Base-by-base conservation (phyloP, 2,888 invertebrate species). In the Tolmerus cingulatus region DNA sequence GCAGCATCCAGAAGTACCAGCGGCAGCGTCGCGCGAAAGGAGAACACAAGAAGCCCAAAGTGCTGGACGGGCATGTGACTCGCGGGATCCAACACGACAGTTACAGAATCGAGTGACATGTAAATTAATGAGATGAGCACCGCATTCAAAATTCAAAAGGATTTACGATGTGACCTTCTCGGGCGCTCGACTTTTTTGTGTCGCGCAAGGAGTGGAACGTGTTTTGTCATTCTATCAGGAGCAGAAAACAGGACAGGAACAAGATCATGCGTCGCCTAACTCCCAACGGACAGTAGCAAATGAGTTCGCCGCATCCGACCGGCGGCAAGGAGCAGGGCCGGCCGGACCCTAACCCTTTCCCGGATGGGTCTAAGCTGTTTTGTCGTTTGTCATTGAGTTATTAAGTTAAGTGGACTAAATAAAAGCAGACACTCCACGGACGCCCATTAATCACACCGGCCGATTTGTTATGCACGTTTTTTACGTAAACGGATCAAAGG, bases 91-190 rank as follows among this genome's bases (percentile, higher is more conserved):
- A 30, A 81, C 81, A 81, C 81, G 51, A 74, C 84, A 84, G 84
- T 84, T 66, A 66, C 74, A 84, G 40, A 76, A 86, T 77, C 23
- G 19, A 86, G 57, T 88, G 88, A 88, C 88, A 87, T 87, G 66
- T 87, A 88, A 88, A 88, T 88, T 88, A 88, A 88, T 88, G 88
- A 88, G 78, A 86, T 87, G 86, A 87, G 74, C 74, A 87, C 85
- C 86, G 74, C 84, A 87, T 87, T 87, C 87, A 84, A 87, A 87
- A 88, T 87, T 87, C 87, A 87, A 87, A 87, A 88, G 87, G 86
- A 88, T 88, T 87, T 88, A 87, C 84, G 81, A 87, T 86, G 74
- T 76, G 86, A 86, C 86, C 86, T 88, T 87, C 51, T 87, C 57
- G 66, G 66, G 66, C 9, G 66, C 66, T 66, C 66, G 66, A 66